A percentile compares a stretch with the other conserved stretches of the same genome.
Evolutionary conservation across 1,140 invertebrate species (phyloP).

Genomic region (Drosophila ohnishii): DNA sequence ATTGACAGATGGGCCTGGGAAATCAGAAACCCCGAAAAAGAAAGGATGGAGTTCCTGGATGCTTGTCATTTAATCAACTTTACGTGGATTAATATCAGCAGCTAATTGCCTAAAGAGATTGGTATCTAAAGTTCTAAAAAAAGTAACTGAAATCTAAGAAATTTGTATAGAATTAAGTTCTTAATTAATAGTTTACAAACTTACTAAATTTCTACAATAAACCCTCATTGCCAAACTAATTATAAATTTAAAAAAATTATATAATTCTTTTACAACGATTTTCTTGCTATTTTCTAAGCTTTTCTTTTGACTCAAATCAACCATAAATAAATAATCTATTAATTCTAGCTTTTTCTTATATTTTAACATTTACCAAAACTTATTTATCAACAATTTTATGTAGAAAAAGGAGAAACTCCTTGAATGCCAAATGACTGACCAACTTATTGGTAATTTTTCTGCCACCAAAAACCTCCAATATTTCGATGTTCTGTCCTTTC

Average conservation of each 20-base stretch:
- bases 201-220: no score
- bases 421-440: neutral
- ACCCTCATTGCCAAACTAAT: no score
- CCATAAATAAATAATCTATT: no score
- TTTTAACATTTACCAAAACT: neutral
- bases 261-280: no score
- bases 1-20: constrained; percentile 29
- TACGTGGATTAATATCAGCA: neutral
- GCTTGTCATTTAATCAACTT: neutral
- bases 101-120: neutral
- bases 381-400: neutral
- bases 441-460: constrained; percentile 16
- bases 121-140: no score
- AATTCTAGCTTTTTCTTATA: no score
- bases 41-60: neutral
- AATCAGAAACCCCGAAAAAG: neutral
- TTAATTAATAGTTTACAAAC: neutral
- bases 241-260: no score
- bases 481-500: constrained; percentile 8
- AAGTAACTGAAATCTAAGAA: neutral
- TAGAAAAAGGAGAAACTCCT: neutral
- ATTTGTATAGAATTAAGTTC: neutral
- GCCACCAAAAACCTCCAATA: constrained; percentile 5
- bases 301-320: no score
- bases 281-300: no score